Evolutionary conservation across 53 echinoderm and acorn worm species (phyloP), one percentile per base, ranked within the genome.

Genomic region (Antedon mediterranea): DNA sequence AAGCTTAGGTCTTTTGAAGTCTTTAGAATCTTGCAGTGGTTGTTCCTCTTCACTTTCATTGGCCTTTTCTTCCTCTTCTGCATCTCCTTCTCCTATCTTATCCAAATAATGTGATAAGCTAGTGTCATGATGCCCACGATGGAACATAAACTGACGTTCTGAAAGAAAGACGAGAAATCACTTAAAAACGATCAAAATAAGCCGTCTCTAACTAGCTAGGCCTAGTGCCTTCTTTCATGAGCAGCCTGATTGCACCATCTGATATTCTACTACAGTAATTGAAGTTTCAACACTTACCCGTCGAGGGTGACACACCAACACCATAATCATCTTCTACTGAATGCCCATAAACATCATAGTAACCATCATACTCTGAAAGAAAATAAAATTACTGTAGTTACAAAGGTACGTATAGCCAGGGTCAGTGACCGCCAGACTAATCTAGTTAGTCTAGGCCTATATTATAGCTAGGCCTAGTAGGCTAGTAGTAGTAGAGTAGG

Each of bases 281-380:
- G 37, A 37, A 11, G 4, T 37, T 37, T 37, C 37, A 37, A 37
- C 11, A 37, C 57, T 23, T 57, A 57, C 57, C 57, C 11, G 57
- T 57, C 57, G 57, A 57, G 20, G 57, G 57, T 2, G 57, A 57
- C 1, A 57, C 57, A 57, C 57, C 57, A 57, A 57, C 57, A 18
- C 15, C 57, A 76, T 89, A 94, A 29, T 94, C 95, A 72, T 94
- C 95, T 31, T 94, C 95, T 43, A 94, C 91, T 31, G 95, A 94
- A 70, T 94, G 95, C 0, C 95, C 95, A 85, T 94, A 94, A 13
- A 94, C 81, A 72, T 93, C 91, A 78, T 94, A 91, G 74, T 94
- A 94, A 34, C 91, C 95, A 71, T 89, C 91, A 81, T 91, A 94
- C 79, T 94, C 94, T 94, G 87, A n/a, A 80, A 71, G 31, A 32